These are phyloP conservation scores for Ceramica pisi DNA, from an alignment of 2,888 invertebrate species.

Conservation along the genomic window DNA sequence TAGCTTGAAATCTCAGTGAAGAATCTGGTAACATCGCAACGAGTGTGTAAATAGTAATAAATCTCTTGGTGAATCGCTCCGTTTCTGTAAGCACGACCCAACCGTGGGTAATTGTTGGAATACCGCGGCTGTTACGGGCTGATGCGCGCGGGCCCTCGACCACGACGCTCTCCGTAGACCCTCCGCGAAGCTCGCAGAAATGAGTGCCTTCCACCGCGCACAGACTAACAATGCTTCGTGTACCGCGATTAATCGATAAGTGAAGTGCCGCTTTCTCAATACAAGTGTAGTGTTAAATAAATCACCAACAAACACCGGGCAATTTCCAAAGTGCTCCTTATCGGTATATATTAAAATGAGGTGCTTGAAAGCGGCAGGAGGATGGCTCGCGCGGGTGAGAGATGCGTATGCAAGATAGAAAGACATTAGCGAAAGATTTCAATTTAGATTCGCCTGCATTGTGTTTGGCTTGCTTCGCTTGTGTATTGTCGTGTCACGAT, in stretches of 20 bases:
- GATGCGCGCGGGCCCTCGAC: constrained; percentile 88
- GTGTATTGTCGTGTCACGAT: constrained; percentile 79
- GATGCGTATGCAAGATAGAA: constrained; percentile 83
- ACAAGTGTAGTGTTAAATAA: constrained; percentile 83
- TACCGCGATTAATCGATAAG: constrained; percentile 86
- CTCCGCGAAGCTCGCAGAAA: constrained; percentile 86
- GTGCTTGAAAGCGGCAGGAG: constrained; percentile 89
- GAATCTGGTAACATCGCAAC: constrained; percentile 62
- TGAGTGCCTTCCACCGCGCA: constrained; percentile 81
- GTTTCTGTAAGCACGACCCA: constrained; percentile 82
- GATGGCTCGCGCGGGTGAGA: constrained; percentile 90
- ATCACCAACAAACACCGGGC: constrained; percentile 77
- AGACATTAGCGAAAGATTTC: constrained; percentile 85
- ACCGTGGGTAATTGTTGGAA: constrained; percentile 89
- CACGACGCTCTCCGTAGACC: constrained; percentile 84
- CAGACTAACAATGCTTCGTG: constrained; percentile 83
- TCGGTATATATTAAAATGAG: constrained; percentile 86
- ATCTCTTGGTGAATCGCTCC: constrained; percentile 78
- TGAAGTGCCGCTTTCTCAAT: constrained; percentile 85
- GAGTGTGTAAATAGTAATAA: constrained; percentile 76
- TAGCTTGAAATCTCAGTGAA: constrained; percentile 25
- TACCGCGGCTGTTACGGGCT: constrained; percentile 88
- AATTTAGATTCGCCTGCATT: constrained; percentile 86
- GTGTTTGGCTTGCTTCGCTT: constrained; percentile 84
- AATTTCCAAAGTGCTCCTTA: constrained; percentile 77